These are phyloP conservation scores for Tromatobia lineatoria DNA, from an alignment of 2,888 invertebrate species.

Conservation along the genomic window DNA sequence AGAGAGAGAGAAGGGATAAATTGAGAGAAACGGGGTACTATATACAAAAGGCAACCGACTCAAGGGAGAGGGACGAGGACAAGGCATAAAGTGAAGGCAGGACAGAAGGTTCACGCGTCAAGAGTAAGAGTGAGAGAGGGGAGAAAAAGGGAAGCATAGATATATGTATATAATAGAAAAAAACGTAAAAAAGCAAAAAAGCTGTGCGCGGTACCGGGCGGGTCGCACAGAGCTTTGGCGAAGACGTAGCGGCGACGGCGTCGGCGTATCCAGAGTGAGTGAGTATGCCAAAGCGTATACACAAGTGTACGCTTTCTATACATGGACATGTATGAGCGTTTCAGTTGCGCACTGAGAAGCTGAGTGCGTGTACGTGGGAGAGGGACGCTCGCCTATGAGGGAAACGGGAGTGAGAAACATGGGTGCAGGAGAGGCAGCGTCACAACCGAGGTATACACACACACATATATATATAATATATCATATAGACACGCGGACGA, in stretches of 20 bases:
- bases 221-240: slow-evolving; percentile 20
- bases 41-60: slow-evolving; percentile 36
- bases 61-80: slow-evolving; percentile 9
- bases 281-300: slow-evolving; percentile 32
- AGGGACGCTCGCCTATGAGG: slow-evolving; percentile 13
- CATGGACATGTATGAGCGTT: no score
- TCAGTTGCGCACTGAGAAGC: no score
- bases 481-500: slow-evolving; percentile 1
- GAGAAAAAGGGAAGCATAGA: neutral
- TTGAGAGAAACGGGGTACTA: slow-evolving; percentile 33
- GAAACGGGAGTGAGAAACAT: slow-evolving; percentile 22
- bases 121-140: neutral
- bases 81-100: slow-evolving; percentile 4
- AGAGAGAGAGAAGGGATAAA: slow-evolving; percentile 20
- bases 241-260: slow-evolving; percentile 52
- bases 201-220: neutral
- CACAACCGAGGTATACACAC: neutral
- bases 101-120: slow-evolving; percentile 3
- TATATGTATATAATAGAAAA: neutral
- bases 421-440: slow-evolving; percentile 12
- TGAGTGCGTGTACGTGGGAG: neutral
- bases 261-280: slow-evolving; percentile 23
- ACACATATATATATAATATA: no score
- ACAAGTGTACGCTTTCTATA: no score
- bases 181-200: slow-evolving; percentile 21